Conservation (phyloP, 2,888 invertebrate species). For the Melinaea menophilus region DNA sequence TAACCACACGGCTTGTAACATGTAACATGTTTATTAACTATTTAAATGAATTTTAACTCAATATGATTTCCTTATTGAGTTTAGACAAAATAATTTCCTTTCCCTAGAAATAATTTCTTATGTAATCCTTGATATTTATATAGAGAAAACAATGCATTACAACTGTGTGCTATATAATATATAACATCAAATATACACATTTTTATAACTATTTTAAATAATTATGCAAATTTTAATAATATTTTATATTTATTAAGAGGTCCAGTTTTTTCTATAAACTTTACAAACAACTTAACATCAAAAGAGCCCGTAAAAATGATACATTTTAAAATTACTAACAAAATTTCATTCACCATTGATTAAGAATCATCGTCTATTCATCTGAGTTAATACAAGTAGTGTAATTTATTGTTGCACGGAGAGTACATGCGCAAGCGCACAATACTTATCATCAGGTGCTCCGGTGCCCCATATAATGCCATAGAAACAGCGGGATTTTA, state of each 20-base stretch:
- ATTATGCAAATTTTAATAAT: too few relatives aligned
- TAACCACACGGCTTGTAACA: constrained; percentile 35
- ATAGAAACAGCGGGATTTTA: constrained; percentile 55
- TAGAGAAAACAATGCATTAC: too few relatives aligned
- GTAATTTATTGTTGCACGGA: constrained; percentile 22
- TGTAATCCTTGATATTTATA: too few relatives aligned
- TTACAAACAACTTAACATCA: too few relatives aligned
- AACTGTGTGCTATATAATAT: too few relatives aligned
- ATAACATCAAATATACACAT: too few relatives aligned
- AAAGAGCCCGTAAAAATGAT: too few relatives aligned
- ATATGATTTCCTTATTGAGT: constrained; percentile 18
- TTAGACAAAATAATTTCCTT: constrained; percentile 6
- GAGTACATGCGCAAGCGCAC: constrained; percentile 34
- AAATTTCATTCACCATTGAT: constrained; percentile 4
- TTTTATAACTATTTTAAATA: too few relatives aligned
- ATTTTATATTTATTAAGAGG: too few relatives aligned
- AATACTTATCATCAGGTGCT: constrained; percentile 69
- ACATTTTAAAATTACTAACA: not conserved
- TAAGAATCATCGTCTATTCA: constrained; percentile 5
- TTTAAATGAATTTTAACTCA: constrained; percentile 21
- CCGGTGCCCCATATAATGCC: constrained; percentile 70
- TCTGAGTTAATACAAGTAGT: constrained; percentile 14
- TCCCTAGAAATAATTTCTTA: not conserved
- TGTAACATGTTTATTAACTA: constrained; percentile 31
- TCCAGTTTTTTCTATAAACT: too few relatives aligned